Evolutionary conservation across 2,797 vertebrate genomes (phyloP), one percentile per base, ranked within the genome.

Genomic region (Podargus strigoides): DNA sequence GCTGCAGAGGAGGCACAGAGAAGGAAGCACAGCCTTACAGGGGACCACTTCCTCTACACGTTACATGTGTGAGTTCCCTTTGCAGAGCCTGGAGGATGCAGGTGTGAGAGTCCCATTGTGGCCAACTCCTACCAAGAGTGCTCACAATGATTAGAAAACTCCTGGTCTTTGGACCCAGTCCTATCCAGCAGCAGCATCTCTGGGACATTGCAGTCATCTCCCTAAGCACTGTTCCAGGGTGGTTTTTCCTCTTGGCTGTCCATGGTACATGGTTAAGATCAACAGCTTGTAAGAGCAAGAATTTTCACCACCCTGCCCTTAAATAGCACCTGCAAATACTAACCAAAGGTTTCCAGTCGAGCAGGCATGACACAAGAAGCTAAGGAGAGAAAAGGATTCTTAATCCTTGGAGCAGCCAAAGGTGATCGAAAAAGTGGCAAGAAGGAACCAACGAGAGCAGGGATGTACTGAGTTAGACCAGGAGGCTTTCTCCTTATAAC

Each of bases 391-490:
- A 99, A 99, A 81, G 98, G 93, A 60, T 96, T 97, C 92, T 98
- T 98, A 94, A 99, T 87, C 55, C 98, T 98, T 16, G 98, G 98
- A 92, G 99, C 99, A 28, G 99, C 98, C 94, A 99, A 96, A 21
- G 99, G 99, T 12, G 99, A 99, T 22, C 98, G 98, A 14, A 99
- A 96, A 85, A 99, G 98, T 6, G 99, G 99, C 78, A 99, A 97
- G 20, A 99, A 98, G 89, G 97, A 98, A 60, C 98, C 97, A 7
- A 99, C 96, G 53, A 99, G 97, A 42, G 96, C 91, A 0, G 99
- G 99, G 78, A 99, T 98, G 94, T 99, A 99, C 94, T 98, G 98
- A 85, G 98, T 98, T 84, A 99, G 97, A 87, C 98, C 97, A 5
- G 98, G 94, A 2, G 99, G 98, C 76, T 96, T 98, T 91, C 97